Conservation (phyloP, 2,113 vertebrate genomes). For the Bubo bubo region DNA sequence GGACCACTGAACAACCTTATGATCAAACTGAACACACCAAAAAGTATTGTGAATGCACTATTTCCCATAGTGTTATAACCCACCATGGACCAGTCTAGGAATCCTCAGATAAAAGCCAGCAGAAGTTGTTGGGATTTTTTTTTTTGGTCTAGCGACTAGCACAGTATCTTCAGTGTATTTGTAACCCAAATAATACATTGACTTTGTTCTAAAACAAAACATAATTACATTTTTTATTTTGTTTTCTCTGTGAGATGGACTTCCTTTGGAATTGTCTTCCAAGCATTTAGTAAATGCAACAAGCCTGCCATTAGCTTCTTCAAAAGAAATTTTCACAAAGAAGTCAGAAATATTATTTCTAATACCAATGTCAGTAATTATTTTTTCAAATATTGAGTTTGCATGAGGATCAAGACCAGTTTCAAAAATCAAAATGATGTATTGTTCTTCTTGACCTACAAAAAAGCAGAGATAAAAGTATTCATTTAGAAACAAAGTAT, state of each 20-base stretch:
- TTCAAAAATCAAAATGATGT: slow-evolving; percentile 96
- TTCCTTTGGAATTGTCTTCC: slow-evolving; percentile 82
- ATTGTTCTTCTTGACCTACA: slow-evolving; percentile 89
- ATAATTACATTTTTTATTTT: slow-evolving; percentile 79
- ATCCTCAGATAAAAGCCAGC: not conserved
- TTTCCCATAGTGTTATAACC: not conserved
- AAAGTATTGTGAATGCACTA: not conserved
- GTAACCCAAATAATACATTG: not conserved
- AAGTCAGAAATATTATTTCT: slow-evolving; percentile 85
- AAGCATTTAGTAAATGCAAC: slow-evolving; percentile 90
- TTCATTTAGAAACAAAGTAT: not conserved
- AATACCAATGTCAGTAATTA: slow-evolving; percentile 85
- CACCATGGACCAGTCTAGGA: not conserved
- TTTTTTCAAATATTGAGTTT: slow-evolving; percentile 90
- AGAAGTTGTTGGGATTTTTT: not conserved
- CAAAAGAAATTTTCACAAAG: slow-evolving; percentile 88
- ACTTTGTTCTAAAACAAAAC: not conserved
- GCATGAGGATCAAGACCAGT: slow-evolving; percentile 84
- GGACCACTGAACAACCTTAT: not conserved
- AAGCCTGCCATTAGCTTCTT: slow-evolving; percentile 92
- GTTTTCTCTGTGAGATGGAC: slow-evolving; percentile 75
- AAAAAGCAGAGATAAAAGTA: not conserved
- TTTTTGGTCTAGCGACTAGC: not conserved
- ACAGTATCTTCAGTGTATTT: not conserved
- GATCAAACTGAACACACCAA: not conserved